These are phyloP conservation scores for Actinostola sp. DNA, from an alignment of 92 coral and sea anemone genomes.

Conservation along the genomic window DNA sequence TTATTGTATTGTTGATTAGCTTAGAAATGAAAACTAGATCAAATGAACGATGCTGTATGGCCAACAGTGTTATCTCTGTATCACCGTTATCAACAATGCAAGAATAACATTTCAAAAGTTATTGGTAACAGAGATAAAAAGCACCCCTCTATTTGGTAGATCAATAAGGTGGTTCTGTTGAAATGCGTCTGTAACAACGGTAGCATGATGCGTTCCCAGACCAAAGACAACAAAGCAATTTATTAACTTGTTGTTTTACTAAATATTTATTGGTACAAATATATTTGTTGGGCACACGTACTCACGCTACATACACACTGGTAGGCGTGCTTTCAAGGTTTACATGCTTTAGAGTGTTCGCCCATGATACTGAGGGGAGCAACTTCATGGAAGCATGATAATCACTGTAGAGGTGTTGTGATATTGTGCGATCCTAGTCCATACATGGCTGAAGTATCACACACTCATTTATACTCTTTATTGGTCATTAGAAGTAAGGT, in stretches of 20 bases:
- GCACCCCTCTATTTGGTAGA: constrained; percentile 1
- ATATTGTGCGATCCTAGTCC: background rate
- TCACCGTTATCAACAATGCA: constrained; percentile 1
- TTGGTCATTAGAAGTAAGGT: constrained; percentile 29
- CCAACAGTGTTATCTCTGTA: background rate
- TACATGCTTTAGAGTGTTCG: too few species aligned
- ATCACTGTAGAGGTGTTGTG: constrained; percentile 12
- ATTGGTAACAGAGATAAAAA: background rate
- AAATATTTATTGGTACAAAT: too few species aligned
- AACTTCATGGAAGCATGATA: background rate
- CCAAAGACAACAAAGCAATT: background rate
- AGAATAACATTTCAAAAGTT: background rate
- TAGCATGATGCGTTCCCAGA: background rate
- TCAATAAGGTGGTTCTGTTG: constrained; percentile 3
- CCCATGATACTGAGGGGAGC: background rate
- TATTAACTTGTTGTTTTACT: too few species aligned
- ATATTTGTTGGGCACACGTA: background rate
- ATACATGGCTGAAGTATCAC: constrained; percentile 17
- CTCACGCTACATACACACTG: too few species aligned
- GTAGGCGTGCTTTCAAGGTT: too few species aligned
- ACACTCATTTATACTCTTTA: constrained; percentile 19
- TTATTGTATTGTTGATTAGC: background rate
- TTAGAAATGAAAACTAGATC: background rate
- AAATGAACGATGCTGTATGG: background rate
- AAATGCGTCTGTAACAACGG: too few species aligned